These are phyloP conservation scores for Hydrophis major DNA, from an alignment of 2,797 vertebrate genomes.

Conservation along the genomic window DNA sequence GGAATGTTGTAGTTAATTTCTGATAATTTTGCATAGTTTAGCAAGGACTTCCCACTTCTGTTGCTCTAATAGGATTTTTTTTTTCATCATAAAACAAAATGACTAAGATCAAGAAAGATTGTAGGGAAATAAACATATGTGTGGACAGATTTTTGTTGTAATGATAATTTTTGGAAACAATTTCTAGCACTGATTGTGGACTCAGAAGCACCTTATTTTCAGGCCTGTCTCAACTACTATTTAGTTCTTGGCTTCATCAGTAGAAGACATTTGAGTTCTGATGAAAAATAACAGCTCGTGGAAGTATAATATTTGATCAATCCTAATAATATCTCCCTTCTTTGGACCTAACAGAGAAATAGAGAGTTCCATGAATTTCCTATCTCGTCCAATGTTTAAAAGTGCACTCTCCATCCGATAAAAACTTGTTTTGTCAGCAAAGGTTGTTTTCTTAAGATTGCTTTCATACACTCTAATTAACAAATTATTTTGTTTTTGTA, in stretches of 20 bases:
- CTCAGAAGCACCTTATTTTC: neutral
- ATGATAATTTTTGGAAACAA: neutral
- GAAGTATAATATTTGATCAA: neutral
- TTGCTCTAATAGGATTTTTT: neutral
- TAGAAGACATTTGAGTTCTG: neutral
- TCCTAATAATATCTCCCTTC: constrained; percentile 32
- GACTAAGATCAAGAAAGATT: neutral
- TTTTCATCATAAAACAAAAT: neutral
- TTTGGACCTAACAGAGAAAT: neutral
- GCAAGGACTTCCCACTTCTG: too few relatives aligned
- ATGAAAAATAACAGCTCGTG: neutral
- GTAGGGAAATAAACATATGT: neutral
- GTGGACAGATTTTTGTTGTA: neutral
- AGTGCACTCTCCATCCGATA: neutral
- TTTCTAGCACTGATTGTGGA: neutral
- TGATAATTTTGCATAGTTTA: neutral
- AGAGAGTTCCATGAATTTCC: neutral
- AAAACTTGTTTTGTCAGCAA: constrained; percentile 49
- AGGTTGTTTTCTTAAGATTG: constrained; percentile 58
- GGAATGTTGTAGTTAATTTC: neutral
- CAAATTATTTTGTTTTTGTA: constrained; percentile 69
- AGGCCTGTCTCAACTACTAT: neutral
- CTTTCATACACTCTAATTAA: constrained; percentile 67
- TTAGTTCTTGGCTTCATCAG: neutral
- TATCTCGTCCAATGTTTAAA: neutral